Evolutionary conservation across 2,797 vertebrate genomes (phyloP).

Genomic region (Catamblyrhynchus diadema): DNA sequence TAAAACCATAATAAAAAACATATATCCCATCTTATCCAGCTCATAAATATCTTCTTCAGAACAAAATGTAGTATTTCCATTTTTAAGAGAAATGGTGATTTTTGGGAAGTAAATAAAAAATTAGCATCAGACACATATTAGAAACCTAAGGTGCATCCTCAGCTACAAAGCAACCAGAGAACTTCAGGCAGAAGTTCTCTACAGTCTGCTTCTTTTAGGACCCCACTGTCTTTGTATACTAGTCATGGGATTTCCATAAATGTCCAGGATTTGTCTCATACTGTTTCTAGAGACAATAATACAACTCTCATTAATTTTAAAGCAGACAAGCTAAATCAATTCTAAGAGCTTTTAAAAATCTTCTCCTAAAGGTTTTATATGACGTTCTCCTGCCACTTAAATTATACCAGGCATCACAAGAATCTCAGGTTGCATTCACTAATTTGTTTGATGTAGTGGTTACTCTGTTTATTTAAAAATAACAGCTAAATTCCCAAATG

Average conservation of each 20-base stretch:
- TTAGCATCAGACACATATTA: neutral
- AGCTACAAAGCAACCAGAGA: neutral
- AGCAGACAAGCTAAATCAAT: conserved; percentile 21
- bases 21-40: neutral
- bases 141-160: neutral
- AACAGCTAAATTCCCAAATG: conserved; percentile 34
- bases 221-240: neutral
- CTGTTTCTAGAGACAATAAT: neutral
- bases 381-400: neutral
- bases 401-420: neutral
- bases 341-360: conserved; percentile 38
- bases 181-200: neutral
- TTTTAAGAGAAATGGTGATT: neutral
- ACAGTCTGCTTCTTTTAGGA: neutral
- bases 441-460: conserved; percentile 35
- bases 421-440: conserved; percentile 16
- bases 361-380: neutral
- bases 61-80: neutral
- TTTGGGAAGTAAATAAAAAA: neutral
- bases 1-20: neutral
- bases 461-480: conserved; percentile 48
- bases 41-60: neutral
- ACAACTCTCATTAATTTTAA: conserved; percentile 6
- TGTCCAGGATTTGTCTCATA: neutral
- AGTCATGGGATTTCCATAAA: neutral